A percentile compares a stretch with the other conserved stretches of the same genome.
These are phyloP conservation scores for Pheosia gnoma DNA, from an alignment of 2,888 invertebrate genomes.

Conservation along the genomic window DNA sequence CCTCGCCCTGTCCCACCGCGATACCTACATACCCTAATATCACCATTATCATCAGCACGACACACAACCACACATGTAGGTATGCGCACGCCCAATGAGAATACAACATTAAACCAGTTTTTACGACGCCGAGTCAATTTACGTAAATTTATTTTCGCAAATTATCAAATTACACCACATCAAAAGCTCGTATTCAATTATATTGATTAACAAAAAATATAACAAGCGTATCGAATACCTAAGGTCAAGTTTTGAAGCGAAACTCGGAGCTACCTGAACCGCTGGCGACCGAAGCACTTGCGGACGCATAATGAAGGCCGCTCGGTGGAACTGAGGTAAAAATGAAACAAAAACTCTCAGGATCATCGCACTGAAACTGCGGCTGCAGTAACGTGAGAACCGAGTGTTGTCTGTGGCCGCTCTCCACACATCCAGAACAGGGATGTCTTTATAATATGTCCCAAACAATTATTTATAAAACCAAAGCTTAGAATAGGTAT, in stretches of 20 bases:
- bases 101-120: conserved; percentile 62
- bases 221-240: conserved; percentile 78
- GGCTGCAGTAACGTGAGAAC: conserved; percentile 65
- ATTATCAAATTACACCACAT: conserved; percentile 78
- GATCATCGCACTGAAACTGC: conserved; percentile 78
- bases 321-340: conserved; percentile 71
- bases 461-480: conserved; percentile 8
- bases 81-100: conserved; percentile 39
- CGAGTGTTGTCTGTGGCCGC: conserved; percentile 30
- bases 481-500: conserved; percentile 11
- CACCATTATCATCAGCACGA: conserved; percentile 57
- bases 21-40: conserved; percentile 63
- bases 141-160: conserved; percentile 68
- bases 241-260: conserved; percentile 77
- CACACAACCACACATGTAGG: conserved; percentile 40
- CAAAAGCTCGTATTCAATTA: conserved; percentile 72
- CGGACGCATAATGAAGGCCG: conserved; percentile 79
- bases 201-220: conserved; percentile 72
- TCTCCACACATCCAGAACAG: conserved; percentile 20
- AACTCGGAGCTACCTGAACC: conserved; percentile 77
- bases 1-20: conserved; percentile 59
- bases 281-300: conserved; percentile 70
- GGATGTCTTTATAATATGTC: neutral
- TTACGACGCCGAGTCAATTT: conserved; percentile 54
- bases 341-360: conserved; percentile 71